phyloP scores from a whole-genome alignment of 2,797 vertebrate genomes.

The Loriculus beryllinus region DNA sequence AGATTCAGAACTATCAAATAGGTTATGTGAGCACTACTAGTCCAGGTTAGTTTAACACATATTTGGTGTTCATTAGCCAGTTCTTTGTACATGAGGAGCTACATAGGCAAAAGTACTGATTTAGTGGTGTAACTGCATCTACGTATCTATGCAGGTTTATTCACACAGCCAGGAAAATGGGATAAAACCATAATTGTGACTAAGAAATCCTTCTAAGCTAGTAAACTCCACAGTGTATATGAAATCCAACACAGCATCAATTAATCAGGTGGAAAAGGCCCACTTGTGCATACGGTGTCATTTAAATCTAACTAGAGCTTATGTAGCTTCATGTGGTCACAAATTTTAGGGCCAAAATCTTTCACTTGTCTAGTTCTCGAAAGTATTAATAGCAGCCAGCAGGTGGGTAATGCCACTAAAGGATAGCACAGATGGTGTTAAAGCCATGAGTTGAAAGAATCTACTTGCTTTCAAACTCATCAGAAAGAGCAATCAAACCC shows the following conservation, averaged over 20 bases:
- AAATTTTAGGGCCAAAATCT: not conserved
- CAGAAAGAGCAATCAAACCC: not conserved
- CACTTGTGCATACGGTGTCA: rapidly evolving
- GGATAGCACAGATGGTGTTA: not conserved
- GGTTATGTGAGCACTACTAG: not conserved
- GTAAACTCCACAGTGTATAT: not conserved
- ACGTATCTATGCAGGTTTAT: not conserved
- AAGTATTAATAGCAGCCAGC: not conserved
- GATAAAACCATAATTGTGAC: not conserved
- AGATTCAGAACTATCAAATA: not conserved
- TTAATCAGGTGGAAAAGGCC: not conserved
- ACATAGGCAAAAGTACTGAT: not conserved
- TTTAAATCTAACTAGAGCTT: not conserved
- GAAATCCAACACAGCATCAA: not conserved
- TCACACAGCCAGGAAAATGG: not conserved
- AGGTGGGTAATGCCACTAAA: not conserved
- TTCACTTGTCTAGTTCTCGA: not conserved
- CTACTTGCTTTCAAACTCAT: not conserved
- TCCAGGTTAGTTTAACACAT: not conserved
- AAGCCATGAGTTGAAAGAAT: not conserved
- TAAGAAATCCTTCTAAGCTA: not conserved
- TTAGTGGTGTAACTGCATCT: not conserved
- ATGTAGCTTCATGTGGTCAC: not conserved
- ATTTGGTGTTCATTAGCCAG: not conserved
- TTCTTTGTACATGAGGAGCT: not conserved